Percentiles rank a stretch among this genome's conserved stretches.
Evolutionary conservation across 2,888 invertebrate species (phyloP).

Genomic region (Drosophila ezoana): DNA sequence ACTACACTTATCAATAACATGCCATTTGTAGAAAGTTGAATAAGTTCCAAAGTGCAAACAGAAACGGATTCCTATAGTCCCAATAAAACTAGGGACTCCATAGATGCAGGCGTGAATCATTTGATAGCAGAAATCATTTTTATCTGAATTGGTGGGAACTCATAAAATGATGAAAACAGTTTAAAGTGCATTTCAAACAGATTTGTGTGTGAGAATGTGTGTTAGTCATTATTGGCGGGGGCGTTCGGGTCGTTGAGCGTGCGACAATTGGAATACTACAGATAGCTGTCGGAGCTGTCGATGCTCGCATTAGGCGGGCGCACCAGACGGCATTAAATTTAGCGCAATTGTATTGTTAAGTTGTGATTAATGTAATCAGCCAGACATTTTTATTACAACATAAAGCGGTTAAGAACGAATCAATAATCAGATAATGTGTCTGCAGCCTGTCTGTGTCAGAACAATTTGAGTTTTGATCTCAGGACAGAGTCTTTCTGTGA

Average conservation of each 20-base stretch:
- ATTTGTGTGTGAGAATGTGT: not conserved
- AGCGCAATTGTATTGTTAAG: slow-evolving; percentile 23
- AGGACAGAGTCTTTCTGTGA: too few species aligned
- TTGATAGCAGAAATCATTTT: slow-evolving; percentile 9
- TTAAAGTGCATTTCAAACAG: slow-evolving; percentile 25
- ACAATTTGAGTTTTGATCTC: slow-evolving; percentile 21
- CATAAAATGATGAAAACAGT: slow-evolving; percentile 9
- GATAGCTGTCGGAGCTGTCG: slow-evolving; percentile 23
- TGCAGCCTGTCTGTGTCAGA: slow-evolving; percentile 37
- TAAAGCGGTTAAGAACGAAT: slow-evolving; percentile 35
- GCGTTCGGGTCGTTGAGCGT: slow-evolving; percentile 28
- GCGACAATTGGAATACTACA: slow-evolving; percentile 17
- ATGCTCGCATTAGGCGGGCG: slow-evolving; percentile 26
- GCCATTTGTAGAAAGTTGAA: slow-evolving; percentile 46
- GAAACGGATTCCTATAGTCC: slow-evolving; percentile 20
- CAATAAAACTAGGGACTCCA: slow-evolving; percentile 56
- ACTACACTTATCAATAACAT: slow-evolving; percentile 65
- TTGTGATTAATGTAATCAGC: slow-evolving; percentile 55
- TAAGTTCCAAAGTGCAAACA: slow-evolving; percentile 65
- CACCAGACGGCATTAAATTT: slow-evolving; percentile 24
- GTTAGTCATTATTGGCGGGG: slow-evolving; percentile 20
- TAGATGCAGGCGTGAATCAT: slow-evolving; percentile 48
- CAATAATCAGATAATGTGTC: slow-evolving; percentile 51
- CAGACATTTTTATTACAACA: slow-evolving; percentile 59
- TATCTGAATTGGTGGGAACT: slow-evolving; percentile 22